These are phyloP conservation scores for Macrosteles quadrilineatus DNA, from an alignment of 1,140 invertebrate species.

Conservation along the genomic window DNA sequence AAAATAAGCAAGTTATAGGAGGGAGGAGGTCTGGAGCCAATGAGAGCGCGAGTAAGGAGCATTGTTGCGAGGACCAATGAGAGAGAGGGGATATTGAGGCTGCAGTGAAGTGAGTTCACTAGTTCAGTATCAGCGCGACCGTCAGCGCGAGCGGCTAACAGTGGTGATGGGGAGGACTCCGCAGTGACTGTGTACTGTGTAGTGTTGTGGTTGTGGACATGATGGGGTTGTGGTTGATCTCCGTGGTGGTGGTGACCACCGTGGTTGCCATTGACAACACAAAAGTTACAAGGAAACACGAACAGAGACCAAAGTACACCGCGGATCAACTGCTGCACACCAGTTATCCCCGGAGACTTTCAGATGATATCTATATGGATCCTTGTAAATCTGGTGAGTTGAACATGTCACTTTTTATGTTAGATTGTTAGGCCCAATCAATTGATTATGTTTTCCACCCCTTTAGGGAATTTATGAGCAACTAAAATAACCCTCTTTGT, in stretches of 20 bases:
- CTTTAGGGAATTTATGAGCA: not conserved
- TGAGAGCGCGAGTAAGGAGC: not conserved
- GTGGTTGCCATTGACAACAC: not conserved
- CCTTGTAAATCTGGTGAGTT: slow-evolving; percentile 81
- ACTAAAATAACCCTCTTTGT: not conserved
- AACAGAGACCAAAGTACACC: slow-evolving; percentile 56
- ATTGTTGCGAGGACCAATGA: slow-evolving; percentile 15
- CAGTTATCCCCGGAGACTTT: slow-evolving; percentile 65
- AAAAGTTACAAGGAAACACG: slow-evolving; percentile 9
- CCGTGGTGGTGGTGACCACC: not conserved
- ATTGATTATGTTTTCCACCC: not conserved
- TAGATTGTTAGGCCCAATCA: not conserved
- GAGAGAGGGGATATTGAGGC: not conserved
- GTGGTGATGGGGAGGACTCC: not conserved
- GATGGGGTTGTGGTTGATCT: not conserved
- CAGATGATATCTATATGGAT: slow-evolving; percentile 76
- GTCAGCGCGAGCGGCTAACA: not conserved
- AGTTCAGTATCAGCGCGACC: not conserved
- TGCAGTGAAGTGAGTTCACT: too few relatives aligned
- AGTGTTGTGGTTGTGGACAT: not conserved
- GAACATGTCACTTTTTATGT: not conserved
- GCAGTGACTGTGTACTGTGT: not conserved
- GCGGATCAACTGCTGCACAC: slow-evolving; percentile 66
- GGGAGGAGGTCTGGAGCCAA: not conserved
- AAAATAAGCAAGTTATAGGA: too few relatives aligned